Conservation (phyloP, 2,797 vertebrate species). For the Cichlasoma orientale region DNA sequence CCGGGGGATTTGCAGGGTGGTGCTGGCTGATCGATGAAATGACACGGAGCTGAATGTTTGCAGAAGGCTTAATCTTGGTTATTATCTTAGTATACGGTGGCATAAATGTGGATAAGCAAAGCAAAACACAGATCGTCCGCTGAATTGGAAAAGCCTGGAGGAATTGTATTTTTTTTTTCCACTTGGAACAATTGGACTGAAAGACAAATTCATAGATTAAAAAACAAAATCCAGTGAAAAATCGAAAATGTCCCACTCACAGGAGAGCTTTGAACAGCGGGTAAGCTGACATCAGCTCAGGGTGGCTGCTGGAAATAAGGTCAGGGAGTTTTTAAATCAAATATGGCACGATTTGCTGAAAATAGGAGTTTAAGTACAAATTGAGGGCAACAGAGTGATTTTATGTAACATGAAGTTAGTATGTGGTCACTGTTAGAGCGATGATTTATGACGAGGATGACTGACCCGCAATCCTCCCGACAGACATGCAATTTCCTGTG, state of each 20-base stretch:
- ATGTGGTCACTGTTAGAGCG: constrained; percentile 30
- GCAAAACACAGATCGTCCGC: constrained; percentile 12
- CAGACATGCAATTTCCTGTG: constrained; percentile 79
- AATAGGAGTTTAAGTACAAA: constrained; percentile 8
- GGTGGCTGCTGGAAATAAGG: not conserved
- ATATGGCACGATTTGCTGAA: constrained; percentile 12
- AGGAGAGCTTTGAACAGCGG: constrained; percentile 5
- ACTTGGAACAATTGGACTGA: not conserved
- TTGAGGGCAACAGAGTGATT: constrained; percentile 20
- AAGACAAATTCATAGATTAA: not conserved
- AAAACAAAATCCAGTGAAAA: not conserved
- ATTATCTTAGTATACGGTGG: constrained; percentile 45
- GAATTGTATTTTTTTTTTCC: not conserved
- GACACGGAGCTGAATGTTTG: constrained; percentile 35
- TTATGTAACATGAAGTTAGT: constrained; percentile 33
- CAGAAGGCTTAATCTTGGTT: constrained; percentile 48
- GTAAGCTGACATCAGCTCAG: not conserved
- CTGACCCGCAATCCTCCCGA: constrained; percentile 66
- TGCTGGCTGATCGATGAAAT: constrained; percentile 31
- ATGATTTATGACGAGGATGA: constrained; percentile 65
- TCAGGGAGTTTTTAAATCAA: constrained; percentile 30
- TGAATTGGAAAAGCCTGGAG: constrained; percentile 4
- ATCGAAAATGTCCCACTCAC: not conserved
- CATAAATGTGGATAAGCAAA: constrained; percentile 40
- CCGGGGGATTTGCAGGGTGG: constrained; percentile 51